Base-by-base conservation (phyloP, 1,140 invertebrate genomes). In the Holotrichia oblita region DNA sequence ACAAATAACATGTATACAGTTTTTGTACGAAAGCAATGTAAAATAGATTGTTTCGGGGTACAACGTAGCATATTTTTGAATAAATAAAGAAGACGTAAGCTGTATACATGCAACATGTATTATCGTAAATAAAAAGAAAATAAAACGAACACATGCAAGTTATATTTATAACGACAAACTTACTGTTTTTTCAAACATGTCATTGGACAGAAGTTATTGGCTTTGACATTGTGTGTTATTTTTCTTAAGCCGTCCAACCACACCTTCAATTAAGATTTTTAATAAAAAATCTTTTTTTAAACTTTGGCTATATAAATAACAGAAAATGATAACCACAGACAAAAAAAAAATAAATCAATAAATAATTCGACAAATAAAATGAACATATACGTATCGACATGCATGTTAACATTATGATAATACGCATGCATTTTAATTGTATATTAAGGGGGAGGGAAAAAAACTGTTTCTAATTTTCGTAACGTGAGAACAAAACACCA, bases 141-240 rank as follows among this genome's bases (percentile, higher is more conserved):
- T 22, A 74, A 73, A 74, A 74, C 73, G 40, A 74, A 74, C 34
- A 74, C 73, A 74, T 74, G 73, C 73, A 74, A 74, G 41, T 74
- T 74, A 74, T 41, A 74, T 44, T 74, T 40, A 74, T 74, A 74
- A 74, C 73, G 41, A 41, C 41, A 74, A 74, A 95, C 97, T 98
- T 94, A 99, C 98, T 99, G 98, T 92, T 99, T 99, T 89, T 97
- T 97, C 84, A 99, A 92, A 91, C 96, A 98, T 83, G 97, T 99
- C 93, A 98, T 96, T 64, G 98, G 98, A 89, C 98, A 99, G 84
- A 99, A 93, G 91, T 99, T 99, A 91, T 98, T 99, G 83, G 96
- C 97, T 93, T 99, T 99, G 83, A 97, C 96, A 90, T 99, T 99
- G 90, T 98, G 97, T 77, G 98, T 98, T 86, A 99, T 97, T 89